phyloP scores from a whole-genome alignment of 2,888 invertebrate genomes.

The Pogonocherus hispidulus region DNA sequence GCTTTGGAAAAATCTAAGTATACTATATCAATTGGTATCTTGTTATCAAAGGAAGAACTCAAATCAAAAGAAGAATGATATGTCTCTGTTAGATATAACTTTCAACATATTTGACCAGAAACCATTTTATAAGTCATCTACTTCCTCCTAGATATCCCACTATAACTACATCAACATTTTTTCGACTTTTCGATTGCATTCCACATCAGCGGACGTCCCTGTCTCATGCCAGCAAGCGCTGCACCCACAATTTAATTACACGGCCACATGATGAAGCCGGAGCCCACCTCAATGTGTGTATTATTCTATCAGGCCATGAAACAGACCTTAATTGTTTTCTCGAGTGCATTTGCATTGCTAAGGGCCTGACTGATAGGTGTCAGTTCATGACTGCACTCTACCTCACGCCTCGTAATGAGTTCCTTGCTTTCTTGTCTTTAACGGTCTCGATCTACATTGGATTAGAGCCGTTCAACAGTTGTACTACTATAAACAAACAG shows the following conservation, averaged over 20 bases:
- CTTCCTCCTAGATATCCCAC: background rate
- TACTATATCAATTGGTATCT: too few relatives aligned
- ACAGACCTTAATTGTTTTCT: constrained; percentile 59
- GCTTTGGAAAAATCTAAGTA: too few relatives aligned
- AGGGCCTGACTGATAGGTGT: constrained; percentile 64
- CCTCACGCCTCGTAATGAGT: constrained; percentile 59
- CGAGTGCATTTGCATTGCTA: constrained; percentile 62
- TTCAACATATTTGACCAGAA: too few relatives aligned
- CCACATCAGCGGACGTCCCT: constrained; percentile 17
- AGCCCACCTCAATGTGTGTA: constrained; percentile 55
- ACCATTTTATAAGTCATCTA: background rate
- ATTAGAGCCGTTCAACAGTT: constrained; percentile 50
- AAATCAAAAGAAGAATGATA: too few relatives aligned
- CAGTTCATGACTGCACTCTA: constrained; percentile 58
- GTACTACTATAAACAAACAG: constrained; percentile 25
- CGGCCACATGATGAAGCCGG: constrained; percentile 51
- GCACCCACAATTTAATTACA: constrained; percentile 58
- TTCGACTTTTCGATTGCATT: background rate
- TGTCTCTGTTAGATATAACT: too few relatives aligned
- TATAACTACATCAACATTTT: background rate
- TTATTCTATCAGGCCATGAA: constrained; percentile 54
- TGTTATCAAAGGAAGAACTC: too few relatives aligned
- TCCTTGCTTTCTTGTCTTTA: constrained; percentile 48
- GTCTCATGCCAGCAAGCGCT: constrained; percentile 26
- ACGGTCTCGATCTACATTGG: constrained; percentile 49